Base-by-base conservation (phyloP, 2,888 invertebrate species). In the Troides aeacus region DNA sequence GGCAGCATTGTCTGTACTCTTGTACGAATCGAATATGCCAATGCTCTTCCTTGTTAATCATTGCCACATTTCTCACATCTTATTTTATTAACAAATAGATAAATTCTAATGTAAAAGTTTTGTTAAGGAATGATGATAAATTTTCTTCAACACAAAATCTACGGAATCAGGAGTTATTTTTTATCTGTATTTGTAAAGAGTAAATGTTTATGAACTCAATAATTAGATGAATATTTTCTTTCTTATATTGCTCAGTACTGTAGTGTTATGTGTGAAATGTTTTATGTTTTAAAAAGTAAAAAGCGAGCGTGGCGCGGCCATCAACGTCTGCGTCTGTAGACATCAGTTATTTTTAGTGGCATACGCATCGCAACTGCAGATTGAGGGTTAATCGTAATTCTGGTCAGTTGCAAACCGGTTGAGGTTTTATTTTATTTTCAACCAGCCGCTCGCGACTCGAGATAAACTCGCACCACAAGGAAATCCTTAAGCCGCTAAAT, bases 361-460 rank as follows among this genome's bases (percentile, higher is more conserved):
- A 77, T 72, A 75, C 75, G 76, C 76, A 75, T 83, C 82, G 78
- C 79, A 77, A 79, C 80, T 79, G 82, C 81, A 82, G 83, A 84
- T 84, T 82, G 84, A 84, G 84, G 83, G 81, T 85, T 87, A 86
- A 86, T 88, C 84, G 84, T 79, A 83, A 89, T 89, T 89, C 88
- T 84, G 89, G 86, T 84, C 85, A 83, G 79, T 78, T 81, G 76
- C 79, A 74, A 80, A 90, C 90, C 88, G 89, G 91, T 89, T 88
- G 73, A 73, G 77, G 79, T 81, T 81, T 81, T 82, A 85, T 85
- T 84, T 84, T 83, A 77, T 85, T 85, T 84, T 84, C 83, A 30
- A 77, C 74, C 75, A 76, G 56, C 76, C 74, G 77, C 77, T 74
- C 77, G 75, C 78, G 75, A 74, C 74, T 72, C 73, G 78, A 82